Evolutionary conservation across 2,113 vertebrate genomes (phyloP).

Genomic region (Fregata magnificens): DNA sequence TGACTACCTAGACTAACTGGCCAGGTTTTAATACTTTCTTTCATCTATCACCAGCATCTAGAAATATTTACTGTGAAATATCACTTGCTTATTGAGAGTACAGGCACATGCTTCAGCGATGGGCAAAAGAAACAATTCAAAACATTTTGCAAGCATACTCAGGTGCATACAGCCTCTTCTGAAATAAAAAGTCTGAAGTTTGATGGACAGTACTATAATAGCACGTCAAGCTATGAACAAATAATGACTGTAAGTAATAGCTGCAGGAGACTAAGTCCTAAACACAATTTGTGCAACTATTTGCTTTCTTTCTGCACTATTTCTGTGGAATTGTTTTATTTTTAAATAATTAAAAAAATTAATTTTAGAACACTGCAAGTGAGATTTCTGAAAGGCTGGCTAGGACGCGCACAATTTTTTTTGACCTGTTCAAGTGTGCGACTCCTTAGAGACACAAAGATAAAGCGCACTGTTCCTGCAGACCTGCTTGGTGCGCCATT

Average conservation of each 20-base stretch:
- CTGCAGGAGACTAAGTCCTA: constrained; percentile 47
- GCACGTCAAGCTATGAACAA: constrained; percentile 32
- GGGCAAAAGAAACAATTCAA: constrained; percentile 23
- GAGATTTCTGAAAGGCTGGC: constrained; percentile 49
- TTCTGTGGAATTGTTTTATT: background rate
- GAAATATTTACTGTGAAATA: constrained; percentile 52
- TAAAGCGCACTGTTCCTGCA: background rate
- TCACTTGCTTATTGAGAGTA: constrained; percentile 48
- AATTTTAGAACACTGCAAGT: constrained; percentile 51
- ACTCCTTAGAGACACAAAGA: background rate
- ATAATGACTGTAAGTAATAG: constrained; percentile 17
- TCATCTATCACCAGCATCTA: constrained; percentile 57
- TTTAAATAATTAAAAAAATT: constrained; percentile 49
- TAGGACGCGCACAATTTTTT: background rate
- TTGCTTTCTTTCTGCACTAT: constrained; percentile 43
- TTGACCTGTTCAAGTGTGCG: constrained; percentile 21
- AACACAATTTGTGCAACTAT: constrained; percentile 50
- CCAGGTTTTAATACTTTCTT: constrained; percentile 60
- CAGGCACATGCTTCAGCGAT: constrained; percentile 40
- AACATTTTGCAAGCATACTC: constrained; percentile 28
- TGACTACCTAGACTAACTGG: constrained; percentile 57
- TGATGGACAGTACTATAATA: constrained; percentile 1
- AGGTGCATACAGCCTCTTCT: constrained; percentile 29
- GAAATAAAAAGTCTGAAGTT: background rate
- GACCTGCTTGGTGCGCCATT: constrained; percentile 17